phyloP scores from a whole-genome alignment of 2,888 invertebrate species.

The Melieria picta region DNA sequence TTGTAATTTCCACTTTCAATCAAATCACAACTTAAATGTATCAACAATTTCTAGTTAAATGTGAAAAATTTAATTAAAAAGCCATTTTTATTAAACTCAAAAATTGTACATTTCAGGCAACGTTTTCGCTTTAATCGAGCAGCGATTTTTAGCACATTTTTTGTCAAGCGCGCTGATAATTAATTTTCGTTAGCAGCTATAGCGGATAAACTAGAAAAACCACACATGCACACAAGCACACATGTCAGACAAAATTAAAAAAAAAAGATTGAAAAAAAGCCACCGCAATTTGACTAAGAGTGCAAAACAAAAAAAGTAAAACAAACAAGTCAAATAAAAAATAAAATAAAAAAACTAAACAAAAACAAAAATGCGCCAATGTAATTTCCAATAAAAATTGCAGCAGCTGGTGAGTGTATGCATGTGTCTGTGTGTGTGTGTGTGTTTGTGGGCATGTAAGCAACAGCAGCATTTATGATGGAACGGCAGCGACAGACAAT shows the following conservation, averaged over 20 bases:
- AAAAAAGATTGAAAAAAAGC: conserved; percentile 2
- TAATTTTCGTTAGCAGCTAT: conserved; percentile 9
- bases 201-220: not conserved
- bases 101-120: not conserved
- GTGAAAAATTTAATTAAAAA: not conserved
- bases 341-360: conserved; percentile 2
- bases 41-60: too few species aligned
- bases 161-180: conserved; percentile 11
- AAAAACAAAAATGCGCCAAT: not conserved
- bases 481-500: conserved; percentile 26
- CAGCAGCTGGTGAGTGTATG: not conserved
- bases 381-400: conserved; percentile 10
- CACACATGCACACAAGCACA: too few species aligned
- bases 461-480: not conserved
- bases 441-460: not conserved
- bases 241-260: not conserved
- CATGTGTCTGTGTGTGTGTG: not conserved
- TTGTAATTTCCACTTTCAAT: too few species aligned
- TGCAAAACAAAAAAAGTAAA: not conserved
- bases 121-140: not conserved
- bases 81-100: not conserved
- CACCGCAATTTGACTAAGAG: not conserved
- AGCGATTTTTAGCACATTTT: conserved; percentile 9
- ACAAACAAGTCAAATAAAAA: not conserved
- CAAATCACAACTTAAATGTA: too few species aligned